A percentile compares a stretch with the other conserved stretches of the same genome.
These are phyloP conservation scores for Lasioglossum marginatum DNA, from an alignment of 2,888 invertebrate species.

Conservation along the genomic window DNA sequence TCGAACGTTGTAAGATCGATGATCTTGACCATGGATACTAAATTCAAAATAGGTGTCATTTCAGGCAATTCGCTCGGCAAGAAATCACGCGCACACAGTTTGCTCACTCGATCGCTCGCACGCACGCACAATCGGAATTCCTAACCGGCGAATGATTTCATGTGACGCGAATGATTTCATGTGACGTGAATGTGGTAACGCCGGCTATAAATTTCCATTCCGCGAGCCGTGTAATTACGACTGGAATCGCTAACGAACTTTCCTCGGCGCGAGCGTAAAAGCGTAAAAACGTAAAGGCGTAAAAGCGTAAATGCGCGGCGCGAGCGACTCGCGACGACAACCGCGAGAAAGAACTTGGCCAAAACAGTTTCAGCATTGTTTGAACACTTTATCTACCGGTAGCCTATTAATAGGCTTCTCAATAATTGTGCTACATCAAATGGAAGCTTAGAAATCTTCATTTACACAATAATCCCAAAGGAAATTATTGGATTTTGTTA, in stretches of 20 bases:
- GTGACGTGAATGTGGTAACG: slow-evolving; percentile 46
- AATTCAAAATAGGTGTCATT: not conserved
- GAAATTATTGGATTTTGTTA: too few relatives aligned
- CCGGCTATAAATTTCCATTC: slow-evolving; percentile 53
- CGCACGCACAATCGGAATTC: slow-evolving; percentile 38
- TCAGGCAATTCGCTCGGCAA: not conserved
- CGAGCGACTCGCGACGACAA: not conserved
- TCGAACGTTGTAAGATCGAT: not conserved
- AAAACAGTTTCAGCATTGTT: too few relatives aligned
- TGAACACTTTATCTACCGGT: too few relatives aligned
- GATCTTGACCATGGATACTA: not conserved
- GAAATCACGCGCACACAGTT: not conserved
- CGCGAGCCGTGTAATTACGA: slow-evolving; percentile 38
- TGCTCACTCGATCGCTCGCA: too few relatives aligned
- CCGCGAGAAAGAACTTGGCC: not conserved
- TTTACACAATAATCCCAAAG: too few relatives aligned
- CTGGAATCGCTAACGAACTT: slow-evolving; percentile 52
- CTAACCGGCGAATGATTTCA: slow-evolving; percentile 46
- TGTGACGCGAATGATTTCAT: slow-evolving; percentile 56
- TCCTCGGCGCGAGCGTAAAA: slow-evolving; percentile 16
- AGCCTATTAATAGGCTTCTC: too few relatives aligned
- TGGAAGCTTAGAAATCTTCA: too few relatives aligned
- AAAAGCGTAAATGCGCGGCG: not conserved
- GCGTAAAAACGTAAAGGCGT: not conserved
- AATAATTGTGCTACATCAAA: too few relatives aligned